Conservation (phyloP, 2,113 vertebrate species). For the Cheirogaleus medius region DNA sequence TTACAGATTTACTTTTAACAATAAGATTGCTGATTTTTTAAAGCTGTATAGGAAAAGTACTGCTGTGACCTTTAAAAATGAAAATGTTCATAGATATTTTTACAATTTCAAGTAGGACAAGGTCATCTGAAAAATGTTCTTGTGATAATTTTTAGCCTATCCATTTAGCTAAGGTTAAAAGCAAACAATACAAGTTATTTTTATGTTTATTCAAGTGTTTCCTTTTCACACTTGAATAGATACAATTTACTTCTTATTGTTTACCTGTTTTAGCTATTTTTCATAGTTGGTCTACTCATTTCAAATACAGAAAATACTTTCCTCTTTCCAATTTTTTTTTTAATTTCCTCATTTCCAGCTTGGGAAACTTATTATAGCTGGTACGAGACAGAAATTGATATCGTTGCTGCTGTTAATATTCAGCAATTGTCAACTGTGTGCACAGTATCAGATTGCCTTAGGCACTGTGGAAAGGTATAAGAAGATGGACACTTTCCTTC, state of each 20-base stretch:
- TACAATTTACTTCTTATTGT: neutral
- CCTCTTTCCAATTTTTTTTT: neutral
- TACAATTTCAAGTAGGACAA: slow-evolving; percentile 7
- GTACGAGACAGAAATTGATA: neutral
- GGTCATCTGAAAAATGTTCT: neutral
- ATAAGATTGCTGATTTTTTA: neutral
- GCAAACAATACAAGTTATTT: slow-evolving; percentile 26
- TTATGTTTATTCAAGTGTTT: slow-evolving; percentile 4
- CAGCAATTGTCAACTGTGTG: neutral
- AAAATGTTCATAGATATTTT: neutral
- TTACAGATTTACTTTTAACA: slow-evolving; percentile 34
- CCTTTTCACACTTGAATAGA: slow-evolving; percentile 36
- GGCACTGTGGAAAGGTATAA: neutral
- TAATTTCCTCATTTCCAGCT: neutral
- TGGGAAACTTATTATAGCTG: neutral
- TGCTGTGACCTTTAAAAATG: slow-evolving; percentile 13
- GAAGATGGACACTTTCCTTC: neutral
- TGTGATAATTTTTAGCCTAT: neutral
- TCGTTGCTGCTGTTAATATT: neutral
- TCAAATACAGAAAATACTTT: neutral
- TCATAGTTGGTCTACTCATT: slow-evolving; percentile 15
- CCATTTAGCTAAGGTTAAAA: slow-evolving; percentile 28
- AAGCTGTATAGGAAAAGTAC: neutral
- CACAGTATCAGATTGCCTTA: neutral
- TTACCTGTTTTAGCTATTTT: neutral